phyloP scores from a whole-genome alignment of 2,888 invertebrate genomes.

The Parnassius apollo region DNA sequence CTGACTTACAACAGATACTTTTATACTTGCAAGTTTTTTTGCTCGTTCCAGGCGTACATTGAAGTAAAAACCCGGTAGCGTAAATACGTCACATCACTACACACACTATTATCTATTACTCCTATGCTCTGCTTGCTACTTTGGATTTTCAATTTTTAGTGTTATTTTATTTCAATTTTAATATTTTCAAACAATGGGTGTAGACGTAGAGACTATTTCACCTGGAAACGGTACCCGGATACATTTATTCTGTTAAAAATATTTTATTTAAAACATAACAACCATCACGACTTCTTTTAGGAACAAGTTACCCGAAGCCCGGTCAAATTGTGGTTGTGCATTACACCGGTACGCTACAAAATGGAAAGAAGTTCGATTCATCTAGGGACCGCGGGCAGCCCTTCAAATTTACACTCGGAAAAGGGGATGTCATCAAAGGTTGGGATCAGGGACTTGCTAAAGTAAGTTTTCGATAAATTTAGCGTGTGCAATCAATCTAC shows the following conservation, averaged over 20 bases:
- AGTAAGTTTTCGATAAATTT: constrained; percentile 61
- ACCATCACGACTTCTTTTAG: constrained; percentile 65
- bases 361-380: constrained; percentile 97
- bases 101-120: too few relatives aligned
- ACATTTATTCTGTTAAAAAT: background rate
- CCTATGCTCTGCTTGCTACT: too few relatives aligned
- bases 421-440: constrained; percentile 98
- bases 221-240: constrained; percentile 60
- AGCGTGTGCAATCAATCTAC: too few relatives aligned
- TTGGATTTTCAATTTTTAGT: constrained; percentile 8
- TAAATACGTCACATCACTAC: too few relatives aligned
- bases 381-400: constrained; percentile 96
- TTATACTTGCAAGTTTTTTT: too few relatives aligned
- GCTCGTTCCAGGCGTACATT: too few relatives aligned
- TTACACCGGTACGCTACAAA: constrained; percentile 94
- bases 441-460: constrained; percentile 98
- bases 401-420: constrained; percentile 96
- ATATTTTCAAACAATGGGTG: constrained; percentile 54
- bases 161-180: constrained; percentile 4
- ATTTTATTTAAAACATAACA: background rate
- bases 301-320: constrained; percentile 93
- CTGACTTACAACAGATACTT: too few relatives aligned
- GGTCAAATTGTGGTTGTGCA: constrained; percentile 98
- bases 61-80: too few relatives aligned
- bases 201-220: constrained; percentile 66